Percentiles rank a stretch among this genome's conserved stretches.
These are phyloP conservation scores for Haliaeetus vocifer DNA, from an alignment of 2,797 vertebrate species.

Conservation along the genomic window DNA sequence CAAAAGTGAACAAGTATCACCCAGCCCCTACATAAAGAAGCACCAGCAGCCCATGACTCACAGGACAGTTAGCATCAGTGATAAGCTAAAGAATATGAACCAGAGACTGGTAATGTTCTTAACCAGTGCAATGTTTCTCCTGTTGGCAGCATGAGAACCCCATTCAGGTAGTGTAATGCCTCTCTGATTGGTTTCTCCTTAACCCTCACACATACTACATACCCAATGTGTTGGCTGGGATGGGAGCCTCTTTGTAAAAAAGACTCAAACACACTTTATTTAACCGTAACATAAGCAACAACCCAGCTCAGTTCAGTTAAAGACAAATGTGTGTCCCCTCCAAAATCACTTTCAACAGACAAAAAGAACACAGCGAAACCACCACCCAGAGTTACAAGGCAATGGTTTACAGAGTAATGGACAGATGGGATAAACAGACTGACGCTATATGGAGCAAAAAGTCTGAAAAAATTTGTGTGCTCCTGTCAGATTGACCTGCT, in stretches of 20 bases:
- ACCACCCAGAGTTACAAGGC: not conserved
- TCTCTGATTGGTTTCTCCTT: not conserved
- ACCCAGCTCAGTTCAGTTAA: not conserved
- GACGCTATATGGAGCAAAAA: not conserved
- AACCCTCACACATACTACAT: not conserved
- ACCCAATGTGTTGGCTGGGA: not conserved
- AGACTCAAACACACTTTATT: not conserved
- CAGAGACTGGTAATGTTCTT: not conserved
- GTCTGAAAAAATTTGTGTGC: not conserved
- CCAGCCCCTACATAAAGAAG: not conserved
- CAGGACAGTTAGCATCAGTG: not conserved
- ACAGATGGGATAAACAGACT: not conserved
- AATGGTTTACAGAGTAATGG: not conserved
- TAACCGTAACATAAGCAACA: not conserved
- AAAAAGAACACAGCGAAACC: not conserved
- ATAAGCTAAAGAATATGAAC: not conserved
- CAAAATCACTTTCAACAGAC: not conserved
- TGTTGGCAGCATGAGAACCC: not conserved
- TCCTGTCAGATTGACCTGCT: not conserved
- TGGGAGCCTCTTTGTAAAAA: not conserved
- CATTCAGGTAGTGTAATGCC: rapidly evolving
- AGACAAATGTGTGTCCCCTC: not conserved
- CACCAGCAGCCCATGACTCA: not conserved
- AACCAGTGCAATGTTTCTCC: not conserved
- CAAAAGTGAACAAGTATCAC: not conserved